Conservation (phyloP, 2,888 invertebrate genomes). For the Plebejus argus region DNA sequence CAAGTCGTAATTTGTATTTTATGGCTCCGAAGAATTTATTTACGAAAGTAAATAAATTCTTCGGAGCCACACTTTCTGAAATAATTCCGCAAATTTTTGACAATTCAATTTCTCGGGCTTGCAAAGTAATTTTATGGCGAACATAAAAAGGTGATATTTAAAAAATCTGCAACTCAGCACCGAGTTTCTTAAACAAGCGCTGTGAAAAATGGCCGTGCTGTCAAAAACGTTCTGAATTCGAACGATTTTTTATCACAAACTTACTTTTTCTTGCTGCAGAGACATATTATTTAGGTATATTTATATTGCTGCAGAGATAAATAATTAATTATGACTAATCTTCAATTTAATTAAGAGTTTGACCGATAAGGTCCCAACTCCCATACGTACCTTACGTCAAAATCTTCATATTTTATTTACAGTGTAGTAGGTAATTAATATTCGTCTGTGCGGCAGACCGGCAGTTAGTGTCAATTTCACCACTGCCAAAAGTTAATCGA, state of each 20-base stretch:
- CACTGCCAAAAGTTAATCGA: too few species aligned
- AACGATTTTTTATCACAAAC: neutral
- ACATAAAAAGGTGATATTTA: neutral
- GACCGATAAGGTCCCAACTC: too few species aligned
- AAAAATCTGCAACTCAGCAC: slow-evolving; percentile 12
- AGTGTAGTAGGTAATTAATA: too few species aligned
- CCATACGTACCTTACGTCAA: too few species aligned
- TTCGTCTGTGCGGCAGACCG: too few species aligned
- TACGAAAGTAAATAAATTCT: neutral
- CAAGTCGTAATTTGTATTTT: neutral
- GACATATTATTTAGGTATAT: too few species aligned
- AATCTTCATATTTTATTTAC: too few species aligned
- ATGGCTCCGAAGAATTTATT: neutral
- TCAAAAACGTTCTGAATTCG: neutral
- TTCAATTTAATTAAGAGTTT: too few species aligned
- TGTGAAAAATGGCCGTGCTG: neutral
- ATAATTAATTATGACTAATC: neutral
- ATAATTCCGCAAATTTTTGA: slow-evolving; percentile 4
- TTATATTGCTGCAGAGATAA: too few species aligned
- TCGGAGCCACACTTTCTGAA: neutral
- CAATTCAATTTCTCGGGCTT: neutral
- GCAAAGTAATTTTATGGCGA: neutral
- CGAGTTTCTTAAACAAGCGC: neutral
- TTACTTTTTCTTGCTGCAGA: neutral
- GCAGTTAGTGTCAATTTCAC: too few species aligned